Conservation (phyloP, 53 echinoderm and acorn worm species). For the Mesocentrotus franciscanus region DNA sequence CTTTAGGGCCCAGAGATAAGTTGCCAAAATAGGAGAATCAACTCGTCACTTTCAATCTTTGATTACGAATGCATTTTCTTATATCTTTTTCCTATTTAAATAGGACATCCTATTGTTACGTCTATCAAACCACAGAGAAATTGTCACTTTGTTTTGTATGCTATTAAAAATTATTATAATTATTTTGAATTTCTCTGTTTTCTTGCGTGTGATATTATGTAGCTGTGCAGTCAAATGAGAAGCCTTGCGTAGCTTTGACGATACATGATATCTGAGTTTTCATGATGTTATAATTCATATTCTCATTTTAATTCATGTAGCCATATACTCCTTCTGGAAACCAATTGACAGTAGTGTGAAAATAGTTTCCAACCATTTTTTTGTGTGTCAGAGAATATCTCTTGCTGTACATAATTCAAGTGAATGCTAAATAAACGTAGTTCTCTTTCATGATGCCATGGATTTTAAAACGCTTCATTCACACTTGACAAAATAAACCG, state of each 20-base stretch:
- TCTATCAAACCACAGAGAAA: neutral
- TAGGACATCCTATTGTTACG: neutral
- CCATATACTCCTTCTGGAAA: neutral
- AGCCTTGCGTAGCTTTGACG: neutral
- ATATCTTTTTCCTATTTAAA: neutral
- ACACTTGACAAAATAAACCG: too few relatives aligned
- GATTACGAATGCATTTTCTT: neutral
- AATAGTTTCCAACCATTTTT: neutral
- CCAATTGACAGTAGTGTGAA: neutral
- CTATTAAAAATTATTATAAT: neutral
- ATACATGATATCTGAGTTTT: neutral
- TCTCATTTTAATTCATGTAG: neutral
- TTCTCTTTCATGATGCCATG: neutral
- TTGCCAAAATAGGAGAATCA: neutral
- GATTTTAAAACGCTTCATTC: neutral
- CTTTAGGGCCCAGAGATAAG: neutral
- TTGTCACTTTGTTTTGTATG: neutral
- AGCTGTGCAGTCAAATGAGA: neutral
- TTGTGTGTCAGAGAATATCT: neutral
- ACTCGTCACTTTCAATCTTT: neutral
- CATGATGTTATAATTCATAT: neutral
- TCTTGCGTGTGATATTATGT: neutral
- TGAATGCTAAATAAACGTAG: neutral
- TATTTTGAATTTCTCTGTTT: neutral
- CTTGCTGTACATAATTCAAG: constrained; percentile 35